Conservation (phyloP, 2,888 invertebrate genomes). For the Chrysomela aeneicollis region DNA sequence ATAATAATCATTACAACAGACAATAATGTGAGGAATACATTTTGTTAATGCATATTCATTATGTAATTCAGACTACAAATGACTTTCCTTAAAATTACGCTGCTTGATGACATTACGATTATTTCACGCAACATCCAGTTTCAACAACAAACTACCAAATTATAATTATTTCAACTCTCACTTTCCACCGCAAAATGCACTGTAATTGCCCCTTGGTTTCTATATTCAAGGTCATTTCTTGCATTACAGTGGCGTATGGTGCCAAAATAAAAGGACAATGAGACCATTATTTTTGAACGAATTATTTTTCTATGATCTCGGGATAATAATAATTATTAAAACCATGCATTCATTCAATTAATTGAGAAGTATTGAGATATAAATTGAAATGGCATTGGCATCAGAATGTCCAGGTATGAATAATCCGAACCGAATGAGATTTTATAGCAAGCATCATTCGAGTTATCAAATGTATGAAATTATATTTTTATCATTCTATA, state of each 20-base stretch:
- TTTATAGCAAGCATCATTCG: no score
- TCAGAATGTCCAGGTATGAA: no score
- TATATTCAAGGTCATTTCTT: not conserved
- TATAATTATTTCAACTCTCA: not conserved
- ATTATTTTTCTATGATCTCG: no score
- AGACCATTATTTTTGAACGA: no score
- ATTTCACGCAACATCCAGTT: constrained; percentile 5
- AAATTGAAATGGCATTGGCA: no score
- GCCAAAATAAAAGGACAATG: not conserved
- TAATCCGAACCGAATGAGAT: no score
- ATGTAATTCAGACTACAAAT: not conserved
- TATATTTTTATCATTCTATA: no score
- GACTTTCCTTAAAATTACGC: not conserved
- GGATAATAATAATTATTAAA: no score
- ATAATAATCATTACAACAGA: not conserved
- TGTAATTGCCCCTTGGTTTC: not conserved
- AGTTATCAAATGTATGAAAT: no score
- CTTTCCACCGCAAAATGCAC: not conserved
- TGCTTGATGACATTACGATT: not conserved
- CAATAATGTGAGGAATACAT: not conserved
- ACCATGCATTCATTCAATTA: no score
- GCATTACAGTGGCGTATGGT: not conserved
- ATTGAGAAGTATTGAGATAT: no score
- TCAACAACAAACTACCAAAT: constrained; percentile 1
- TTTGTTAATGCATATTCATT: not conserved